Base-by-base conservation (phyloP, 2,888 invertebrate genomes). In the Electrophaes corylata region DNA sequence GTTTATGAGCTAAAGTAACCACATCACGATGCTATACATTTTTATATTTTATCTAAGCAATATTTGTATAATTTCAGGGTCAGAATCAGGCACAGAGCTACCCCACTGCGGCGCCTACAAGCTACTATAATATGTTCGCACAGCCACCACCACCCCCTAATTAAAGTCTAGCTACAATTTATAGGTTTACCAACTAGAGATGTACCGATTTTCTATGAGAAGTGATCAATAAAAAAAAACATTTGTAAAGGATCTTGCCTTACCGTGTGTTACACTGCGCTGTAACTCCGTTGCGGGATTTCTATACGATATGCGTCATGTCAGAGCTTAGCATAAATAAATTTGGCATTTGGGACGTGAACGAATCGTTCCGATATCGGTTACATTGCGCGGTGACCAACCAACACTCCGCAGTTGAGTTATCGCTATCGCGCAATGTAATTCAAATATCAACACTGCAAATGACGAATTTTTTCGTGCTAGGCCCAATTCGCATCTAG, bases 81-180 rank as follows among this genome's bases (percentile, higher is more conserved):
- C 66, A 65, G 16, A 55, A 60, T 23, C 57, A 56, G 43, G 56
- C 63, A 58, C 53, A 56, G n/a, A 54, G 49, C 26, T 66, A 41
- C 54, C 19, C 57, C 44, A 73, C 76, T 2, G 78, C 86, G 0
- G 81, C 86, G 0, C 89, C 88, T 2, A 83, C 81, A 1, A 83
- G 79, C 66, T 89, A 88, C 66, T 91, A 91, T 68, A 89, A 90
- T 58, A 89, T 91, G 89, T 91, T 91, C 54, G 69, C 88, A 0
- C 87, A 87, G 47, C 91, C 88, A 0, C 89, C 87, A 0, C 87
- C 86, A 0, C 83, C 86, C 0, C 84, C 84, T 1, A 74, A 49
- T 31, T 60, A 60, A 50, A 14, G 5, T 5, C 20, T 55, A 60
- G 45, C n/a, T n/a, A 16, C 35, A 14, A 45, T 46, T 53, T 58